Base-by-base conservation (phyloP, 2,888 invertebrate species). In the Nomada goodeniana region DNA sequence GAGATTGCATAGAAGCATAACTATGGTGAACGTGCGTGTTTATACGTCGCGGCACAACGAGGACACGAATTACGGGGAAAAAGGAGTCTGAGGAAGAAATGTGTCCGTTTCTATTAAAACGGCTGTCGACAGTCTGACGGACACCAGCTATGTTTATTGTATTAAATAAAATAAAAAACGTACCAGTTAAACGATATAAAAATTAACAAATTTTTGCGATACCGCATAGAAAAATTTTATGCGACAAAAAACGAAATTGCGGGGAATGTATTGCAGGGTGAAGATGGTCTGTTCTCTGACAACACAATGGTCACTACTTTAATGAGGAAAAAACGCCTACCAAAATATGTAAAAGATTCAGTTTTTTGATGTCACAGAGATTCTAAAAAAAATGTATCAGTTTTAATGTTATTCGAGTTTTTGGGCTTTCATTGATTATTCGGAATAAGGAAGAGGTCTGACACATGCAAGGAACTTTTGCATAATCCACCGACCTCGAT, bases 1-100 rank as follows among this genome's bases (percentile, higher is more conserved):
- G 91, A 89, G 90, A 89, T 89, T 91, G 91, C 90, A 91, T 90
- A 89, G 90, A 89, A 88, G 87, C 89, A 89, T 81, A 90, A 89
- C 90, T 87, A 84, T 83, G 80, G 88, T 82, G 89, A 87, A 85
- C 87, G 89, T 86, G 83, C 90, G 89, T 80, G 88, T 89, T 87
- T 82, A 81, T 87, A 82, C 90, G 78, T 65, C 86, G 88, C 81
- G 83, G 84, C 89, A 85, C 89, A 91, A 89, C 90, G 86, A 84
- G 89, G 86, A 87, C 87, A 87, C 85, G 85, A 77, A 85, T 84
- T 82, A 83, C 82, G 86, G 82, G 76, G 82, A 84, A 63, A 85
- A 85, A 87, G 82, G 84, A 85, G 73, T 42, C 76, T 60, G 69
- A 76, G 70, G 26, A 67, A 79, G 76, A 63, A 68, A 68, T 71